A percentile compares a stretch with the other conserved stretches of the same genome.
Conservation (phyloP, 2,888 invertebrate species). For the Pimpla rufipes region DNA sequence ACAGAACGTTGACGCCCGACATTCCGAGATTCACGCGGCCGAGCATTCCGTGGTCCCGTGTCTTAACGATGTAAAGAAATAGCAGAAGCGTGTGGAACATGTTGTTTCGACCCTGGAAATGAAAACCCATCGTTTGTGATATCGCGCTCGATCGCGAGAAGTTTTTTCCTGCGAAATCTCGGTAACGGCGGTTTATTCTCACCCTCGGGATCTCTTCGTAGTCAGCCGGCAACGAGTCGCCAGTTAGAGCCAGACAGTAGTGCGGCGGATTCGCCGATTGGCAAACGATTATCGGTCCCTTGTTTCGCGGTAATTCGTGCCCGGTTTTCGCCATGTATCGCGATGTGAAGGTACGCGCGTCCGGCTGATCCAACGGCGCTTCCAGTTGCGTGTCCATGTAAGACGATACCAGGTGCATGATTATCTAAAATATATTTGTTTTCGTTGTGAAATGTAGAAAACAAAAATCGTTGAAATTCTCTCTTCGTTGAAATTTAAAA, state of each 20-base stretch:
- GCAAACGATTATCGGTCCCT: slow-evolving; percentile 88
- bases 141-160: neutral
- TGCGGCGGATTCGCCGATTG: slow-evolving; percentile 91
- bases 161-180: neutral
- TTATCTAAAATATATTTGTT: slow-evolving; percentile 87
- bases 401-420: slow-evolving; percentile 94
- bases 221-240: slow-evolving; percentile 84
- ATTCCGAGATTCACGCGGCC: slow-evolving; percentile 92
- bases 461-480: neutral
- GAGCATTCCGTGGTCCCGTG: slow-evolving; percentile 91
- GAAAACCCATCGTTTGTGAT: slow-evolving; percentile 55
- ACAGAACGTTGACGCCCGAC: slow-evolving; percentile 94
- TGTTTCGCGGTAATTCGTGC: slow-evolving; percentile 85
- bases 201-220: slow-evolving; percentile 91
- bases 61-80: slow-evolving; percentile 92
- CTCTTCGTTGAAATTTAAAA: too few relatives aligned
- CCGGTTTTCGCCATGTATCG: slow-evolving; percentile 83
- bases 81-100: slow-evolving; percentile 94
- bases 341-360: slow-evolving; percentile 89
- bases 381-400: slow-evolving; percentile 94
- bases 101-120: slow-evolving; percentile 93
- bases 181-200: slow-evolving; percentile 63
- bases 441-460: neutral
- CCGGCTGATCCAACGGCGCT: slow-evolving; percentile 89
- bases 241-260: slow-evolving; percentile 88